A percentile compares a stretch with the other conserved stretches of the same genome.
Conservation (phyloP, 2,113 vertebrate species). For the Hepsetus odoe region DNA sequence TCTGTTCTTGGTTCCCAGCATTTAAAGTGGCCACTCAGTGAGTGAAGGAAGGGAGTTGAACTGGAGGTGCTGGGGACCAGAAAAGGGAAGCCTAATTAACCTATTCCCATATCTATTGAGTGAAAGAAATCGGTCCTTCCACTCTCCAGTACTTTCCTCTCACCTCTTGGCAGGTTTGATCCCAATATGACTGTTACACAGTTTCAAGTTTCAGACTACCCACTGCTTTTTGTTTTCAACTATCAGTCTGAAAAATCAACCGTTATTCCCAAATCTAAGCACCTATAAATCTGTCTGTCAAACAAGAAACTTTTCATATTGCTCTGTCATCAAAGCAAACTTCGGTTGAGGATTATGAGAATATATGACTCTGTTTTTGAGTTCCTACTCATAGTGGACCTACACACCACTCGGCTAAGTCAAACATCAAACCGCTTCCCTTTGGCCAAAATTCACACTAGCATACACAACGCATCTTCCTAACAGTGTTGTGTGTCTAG, state of each 20-base stretch:
- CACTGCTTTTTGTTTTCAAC: constrained; percentile 61
- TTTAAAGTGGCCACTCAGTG: neutral
- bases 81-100: constrained; percentile 56
- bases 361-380: constrained; percentile 44
- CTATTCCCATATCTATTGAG: constrained; percentile 28
- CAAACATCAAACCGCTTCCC: neutral
- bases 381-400: constrained; percentile 36
- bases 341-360: constrained; percentile 24
- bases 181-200: constrained; percentile 75
- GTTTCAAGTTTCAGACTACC: constrained; percentile 61
- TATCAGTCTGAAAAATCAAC: constrained; percentile 51
- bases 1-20: constrained; percentile 4
- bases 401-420: neutral
- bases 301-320: neutral
- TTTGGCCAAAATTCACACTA: constrained; percentile 17
- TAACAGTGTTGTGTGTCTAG: constrained; percentile 55
- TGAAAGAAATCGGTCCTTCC: neutral
- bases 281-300: constrained; percentile 39
- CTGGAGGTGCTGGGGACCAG: constrained; percentile 38
- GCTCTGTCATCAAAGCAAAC: neutral
- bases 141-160: constrained; percentile 9
- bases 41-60: constrained; percentile 35
- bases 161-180: constrained; percentile 52
- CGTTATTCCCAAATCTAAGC: neutral
- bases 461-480: neutral